These are phyloP conservation scores for Pycnonotus jocosus DNA, from an alignment of 2,113 vertebrate species.

Conservation along the genomic window DNA sequence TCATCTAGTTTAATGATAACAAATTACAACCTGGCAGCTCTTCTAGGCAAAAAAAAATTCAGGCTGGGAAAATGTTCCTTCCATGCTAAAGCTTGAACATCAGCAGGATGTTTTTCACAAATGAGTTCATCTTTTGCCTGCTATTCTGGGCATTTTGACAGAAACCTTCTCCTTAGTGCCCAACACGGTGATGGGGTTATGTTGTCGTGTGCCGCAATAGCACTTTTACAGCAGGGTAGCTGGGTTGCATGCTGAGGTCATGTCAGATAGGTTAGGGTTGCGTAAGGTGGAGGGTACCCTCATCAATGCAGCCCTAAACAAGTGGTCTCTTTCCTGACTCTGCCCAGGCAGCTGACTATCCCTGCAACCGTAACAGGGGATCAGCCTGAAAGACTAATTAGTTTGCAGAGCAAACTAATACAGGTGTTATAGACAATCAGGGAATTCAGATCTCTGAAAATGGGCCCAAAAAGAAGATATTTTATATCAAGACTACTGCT, in stretches of 20 bases:
- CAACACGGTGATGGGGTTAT: rapidly evolving
- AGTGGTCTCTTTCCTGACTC: background rate
- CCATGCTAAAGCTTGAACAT: background rate
- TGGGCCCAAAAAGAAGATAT: background rate
- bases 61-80: background rate
- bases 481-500: background rate
- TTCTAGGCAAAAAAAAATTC: background rate
- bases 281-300: background rate
- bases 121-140: background rate
- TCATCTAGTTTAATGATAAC: constrained; percentile 53
- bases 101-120: background rate
- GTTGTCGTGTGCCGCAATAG: background rate
- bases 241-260: background rate
- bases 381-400: background rate
- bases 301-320: background rate
- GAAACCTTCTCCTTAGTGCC: background rate
- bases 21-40: constrained; percentile 19
- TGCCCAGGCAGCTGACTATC: background rate
- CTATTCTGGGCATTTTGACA: background rate
- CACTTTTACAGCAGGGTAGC: background rate
- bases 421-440: background rate
- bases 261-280: background rate
- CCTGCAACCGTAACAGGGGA: rapidly evolving
- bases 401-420: background rate
- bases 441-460: background rate